These are phyloP conservation scores for Diplosoma virens DNA, from an alignment of 23 tunicate species.

Conservation along the genomic window DNA sequence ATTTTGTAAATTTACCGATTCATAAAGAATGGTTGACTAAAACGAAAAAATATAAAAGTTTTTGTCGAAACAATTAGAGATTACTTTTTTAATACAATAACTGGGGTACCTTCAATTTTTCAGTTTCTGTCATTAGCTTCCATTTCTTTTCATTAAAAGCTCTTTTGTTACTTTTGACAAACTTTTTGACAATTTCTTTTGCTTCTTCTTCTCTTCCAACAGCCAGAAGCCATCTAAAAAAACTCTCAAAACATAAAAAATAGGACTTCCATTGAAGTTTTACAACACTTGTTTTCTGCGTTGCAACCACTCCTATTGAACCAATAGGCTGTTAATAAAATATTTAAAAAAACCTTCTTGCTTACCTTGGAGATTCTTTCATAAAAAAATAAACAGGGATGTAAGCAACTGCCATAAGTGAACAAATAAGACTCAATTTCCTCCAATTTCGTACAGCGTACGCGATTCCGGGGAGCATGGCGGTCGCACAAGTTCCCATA, in stretches of 20 bases:
- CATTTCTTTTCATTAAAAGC: constrained; percentile 50
- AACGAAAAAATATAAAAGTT: too few relatives aligned
- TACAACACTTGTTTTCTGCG: too few relatives aligned
- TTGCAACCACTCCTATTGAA: too few relatives aligned
- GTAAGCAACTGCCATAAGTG: background rate
- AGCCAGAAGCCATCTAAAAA: constrained; percentile 59
- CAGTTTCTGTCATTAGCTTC: constrained; percentile 42
- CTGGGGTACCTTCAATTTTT: constrained; percentile 47
- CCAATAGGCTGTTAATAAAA: too few relatives aligned
- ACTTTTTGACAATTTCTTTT: constrained; percentile 27
- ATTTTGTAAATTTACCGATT: too few relatives aligned
- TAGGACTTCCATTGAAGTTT: too few relatives aligned
- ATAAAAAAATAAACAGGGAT: background rate
- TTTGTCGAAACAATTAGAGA: too few relatives aligned
- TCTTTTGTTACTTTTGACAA: constrained; percentile 42
- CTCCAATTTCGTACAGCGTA: background rate
- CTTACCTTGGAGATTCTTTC: constrained; percentile 2
- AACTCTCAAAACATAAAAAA: too few relatives aligned
- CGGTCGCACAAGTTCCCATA: constrained; percentile 19
- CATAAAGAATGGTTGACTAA: too few relatives aligned
- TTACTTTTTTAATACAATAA: too few relatives aligned
- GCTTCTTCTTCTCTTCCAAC: constrained; percentile 47
- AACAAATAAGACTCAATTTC: background rate
- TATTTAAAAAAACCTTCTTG: too few relatives aligned
- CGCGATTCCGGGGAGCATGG: background rate